Conservation (phyloP, 2,113 vertebrate species). For the Danionella cerebrum region DNA sequence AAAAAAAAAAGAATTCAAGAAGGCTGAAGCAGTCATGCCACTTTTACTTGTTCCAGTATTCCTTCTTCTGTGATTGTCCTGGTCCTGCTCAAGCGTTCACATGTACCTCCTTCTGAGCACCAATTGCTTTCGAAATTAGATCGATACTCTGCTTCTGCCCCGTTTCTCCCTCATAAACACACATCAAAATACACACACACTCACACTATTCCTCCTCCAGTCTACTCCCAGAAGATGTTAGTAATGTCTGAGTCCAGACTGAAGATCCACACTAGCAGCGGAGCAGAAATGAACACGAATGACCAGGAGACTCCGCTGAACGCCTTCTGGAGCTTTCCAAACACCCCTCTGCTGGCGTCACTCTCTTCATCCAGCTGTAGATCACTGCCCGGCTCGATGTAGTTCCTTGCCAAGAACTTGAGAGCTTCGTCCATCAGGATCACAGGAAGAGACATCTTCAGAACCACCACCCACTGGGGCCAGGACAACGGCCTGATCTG, state of each 20-base stretch:
- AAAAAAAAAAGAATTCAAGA: background rate
- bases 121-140: background rate
- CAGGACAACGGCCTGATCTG: slow-evolving; percentile 67
- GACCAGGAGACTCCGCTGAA: slow-evolving; percentile 64
- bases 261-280: slow-evolving; percentile 67
- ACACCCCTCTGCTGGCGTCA: background rate
- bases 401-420: slow-evolving; percentile 67
- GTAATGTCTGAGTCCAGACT: slow-evolving; percentile 74
- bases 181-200: background rate
- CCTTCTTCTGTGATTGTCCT: slow-evolving; percentile 3
- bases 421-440: slow-evolving; percentile 70
- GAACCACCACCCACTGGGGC: slow-evolving; percentile 71
- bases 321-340: slow-evolving; percentile 15
- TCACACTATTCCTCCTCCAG: background rate
- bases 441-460: slow-evolving; percentile 71
- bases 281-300: slow-evolving; percentile 59
- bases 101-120: background rate
- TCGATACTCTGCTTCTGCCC: background rate
- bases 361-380: slow-evolving; percentile 53
- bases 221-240: slow-evolving; percentile 70
- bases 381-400: slow-evolving; percentile 60
- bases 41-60: background rate
- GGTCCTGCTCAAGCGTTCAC: background rate
- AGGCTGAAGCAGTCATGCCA: background rate
- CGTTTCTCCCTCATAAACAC: background rate